phyloP scores from a whole-genome alignment of 2,888 invertebrate species.

The Diabrotica balteata region DNA sequence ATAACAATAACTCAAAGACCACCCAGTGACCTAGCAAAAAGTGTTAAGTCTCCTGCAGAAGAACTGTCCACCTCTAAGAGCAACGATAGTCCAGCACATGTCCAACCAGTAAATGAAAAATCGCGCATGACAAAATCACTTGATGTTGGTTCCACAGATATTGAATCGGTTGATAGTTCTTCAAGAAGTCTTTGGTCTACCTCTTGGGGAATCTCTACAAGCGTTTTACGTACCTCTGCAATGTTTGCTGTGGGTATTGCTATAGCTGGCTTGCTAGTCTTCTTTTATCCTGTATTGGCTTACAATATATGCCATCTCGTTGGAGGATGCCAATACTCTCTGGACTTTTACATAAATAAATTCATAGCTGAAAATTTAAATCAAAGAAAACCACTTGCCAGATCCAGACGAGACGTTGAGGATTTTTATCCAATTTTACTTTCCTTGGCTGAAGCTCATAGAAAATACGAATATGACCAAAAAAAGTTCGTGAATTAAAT shows the following conservation, averaged over 20 bases:
- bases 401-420: constrained; percentile 45
- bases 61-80: no score
- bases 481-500: constrained; percentile 7
- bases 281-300: constrained; percentile 50
- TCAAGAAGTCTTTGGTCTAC: not conserved
- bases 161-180: no score
- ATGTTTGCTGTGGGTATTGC: constrained; percentile 49
- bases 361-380: constrained; percentile 38
- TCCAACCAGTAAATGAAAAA: no score
- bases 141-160: no score
- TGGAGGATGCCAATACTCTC: constrained; percentile 51
- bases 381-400: constrained; percentile 2
- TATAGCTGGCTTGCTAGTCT: constrained; percentile 44
- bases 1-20: no score
- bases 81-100: no score
- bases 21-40: no score
- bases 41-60: no score
- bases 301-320: constrained; percentile 55
- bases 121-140: no score
- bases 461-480: constrained; percentile 51
- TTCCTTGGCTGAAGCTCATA: constrained; percentile 53
- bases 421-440: constrained; percentile 54
- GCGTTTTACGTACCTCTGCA: constrained; percentile 21
- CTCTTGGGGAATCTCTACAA: not conserved
- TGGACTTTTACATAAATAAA: constrained; percentile 51